Evolutionary conservation across 2,888 invertebrate genomes (phyloP), one percentile per base, ranked within the genome.

Genomic region (Lithosia quadra): DNA sequence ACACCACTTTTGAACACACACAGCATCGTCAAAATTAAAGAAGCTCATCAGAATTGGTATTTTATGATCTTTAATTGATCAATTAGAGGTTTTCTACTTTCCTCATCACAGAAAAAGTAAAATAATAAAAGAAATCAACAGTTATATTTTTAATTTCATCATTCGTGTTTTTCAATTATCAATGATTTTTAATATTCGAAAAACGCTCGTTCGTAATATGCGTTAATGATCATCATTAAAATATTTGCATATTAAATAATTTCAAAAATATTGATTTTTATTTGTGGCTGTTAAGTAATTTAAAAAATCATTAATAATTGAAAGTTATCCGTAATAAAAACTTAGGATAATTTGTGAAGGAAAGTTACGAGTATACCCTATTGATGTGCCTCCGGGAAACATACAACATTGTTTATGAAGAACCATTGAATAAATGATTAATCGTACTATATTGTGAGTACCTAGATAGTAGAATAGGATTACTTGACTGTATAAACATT

Each of bases 401-500:
- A n/a, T n/a, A n/a, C n/a, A n/a, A n/a, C n/a, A n/a, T n/a, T n/a
- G n/a, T n/a, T n/a, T n/a, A n/a, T n/a, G n/a, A n/a, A n/a, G n/a
- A n/a, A n/a, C n/a, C n/a, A n/a, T n/a, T n/a, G n/a, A n/a, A n/a
- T n/a, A n/a, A n/a, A n/a, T n/a, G n/a, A n/a, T n/a, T n/a, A n/a
- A n/a, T n/a, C n/a, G n/a, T n/a, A n/a, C n/a, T n/a, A n/a, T n/a
- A n/a, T n/a, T n/a, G n/a, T n/a, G n/a, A n/a, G n/a, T n/a, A n/a
- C n/a, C n/a, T n/a, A n/a, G 28, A 5, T 28, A 28, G 28, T 28
- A 28, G 28, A 18, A 43, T 18, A 49, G n/a, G 9, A 9, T 18
- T 49, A 49, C n/a, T 49, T 49, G n/a, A 49, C n/a, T 18, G 49
- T 49, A 49, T 11, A 36, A 57, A 64, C 49, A 33, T 33, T n/a